phyloP scores from a whole-genome alignment of 2,113 vertebrate species.

The Hiodon alosoides region DNA sequence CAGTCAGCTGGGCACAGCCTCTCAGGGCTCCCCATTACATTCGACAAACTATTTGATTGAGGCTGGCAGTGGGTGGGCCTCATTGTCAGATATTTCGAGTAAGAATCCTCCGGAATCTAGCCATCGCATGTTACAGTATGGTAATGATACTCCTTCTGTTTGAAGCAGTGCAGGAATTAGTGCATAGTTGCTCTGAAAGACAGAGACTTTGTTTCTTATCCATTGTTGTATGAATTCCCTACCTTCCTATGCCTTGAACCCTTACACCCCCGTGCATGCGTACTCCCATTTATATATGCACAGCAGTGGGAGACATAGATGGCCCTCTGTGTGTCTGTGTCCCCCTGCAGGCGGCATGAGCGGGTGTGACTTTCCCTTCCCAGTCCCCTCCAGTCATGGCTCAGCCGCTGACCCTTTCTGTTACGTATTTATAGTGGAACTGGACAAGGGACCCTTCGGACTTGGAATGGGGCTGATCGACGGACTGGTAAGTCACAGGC shows the following conservation, averaged over 20 bases:
- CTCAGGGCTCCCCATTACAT: too few relatives aligned
- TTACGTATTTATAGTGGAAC: constrained; percentile 87
- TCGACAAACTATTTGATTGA: too few relatives aligned
- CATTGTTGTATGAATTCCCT: too few relatives aligned
- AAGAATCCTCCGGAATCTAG: too few relatives aligned
- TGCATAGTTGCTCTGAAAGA: background rate
- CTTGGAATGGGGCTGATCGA: constrained; percentile 95
- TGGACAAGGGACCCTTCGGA: constrained; percentile 84
- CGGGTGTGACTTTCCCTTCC: constrained; percentile 70
- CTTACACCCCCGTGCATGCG: too few relatives aligned
- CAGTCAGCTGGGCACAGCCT: too few relatives aligned
- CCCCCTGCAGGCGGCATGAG: constrained; percentile 65
- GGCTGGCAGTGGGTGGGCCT: too few relatives aligned
- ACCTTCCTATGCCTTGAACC: too few relatives aligned
- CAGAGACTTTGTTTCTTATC: too few relatives aligned
- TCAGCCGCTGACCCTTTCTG: constrained; percentile 76
- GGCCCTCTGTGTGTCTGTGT: constrained; percentile 47
- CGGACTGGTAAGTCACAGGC: constrained; percentile 74
- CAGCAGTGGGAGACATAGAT: constrained; percentile 18
- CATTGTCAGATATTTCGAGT: too few relatives aligned
- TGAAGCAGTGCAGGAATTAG: background rate
- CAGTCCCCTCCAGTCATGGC: constrained; percentile 67
- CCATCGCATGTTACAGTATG: too few relatives aligned
- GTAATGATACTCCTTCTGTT: background rate
- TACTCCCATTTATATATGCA: too few relatives aligned